Percentiles rank a stretch among this genome's conserved stretches.
Evolutionary conservation across 2,113 vertebrate species (phyloP).

Genomic region (Hiodon tergisus): DNA sequence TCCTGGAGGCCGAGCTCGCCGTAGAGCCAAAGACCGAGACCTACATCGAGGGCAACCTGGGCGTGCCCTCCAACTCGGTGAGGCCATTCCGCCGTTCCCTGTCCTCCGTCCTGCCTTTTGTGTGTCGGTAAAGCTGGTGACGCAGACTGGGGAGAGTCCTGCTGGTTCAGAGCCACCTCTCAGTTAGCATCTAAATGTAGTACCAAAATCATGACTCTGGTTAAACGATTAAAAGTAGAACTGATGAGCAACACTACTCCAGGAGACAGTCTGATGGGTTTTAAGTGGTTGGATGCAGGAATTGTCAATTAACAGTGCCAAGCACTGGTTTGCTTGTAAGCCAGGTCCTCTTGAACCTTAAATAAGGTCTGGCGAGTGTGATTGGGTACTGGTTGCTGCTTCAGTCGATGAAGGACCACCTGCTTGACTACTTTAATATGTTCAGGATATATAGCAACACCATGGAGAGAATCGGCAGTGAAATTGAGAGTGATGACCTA

Average conservation of each 20-base stretch:
- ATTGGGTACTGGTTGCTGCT: too few species aligned
- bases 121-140: not conserved
- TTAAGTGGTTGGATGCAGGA: not conserved
- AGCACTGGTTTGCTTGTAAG: not conserved
- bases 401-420: not conserved
- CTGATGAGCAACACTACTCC: too few species aligned
- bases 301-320: not conserved
- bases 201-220: too few species aligned
- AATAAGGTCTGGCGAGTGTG: not conserved
- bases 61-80: slow-evolving; percentile 86
- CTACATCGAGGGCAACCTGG: slow-evolving; percentile 87
- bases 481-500: not conserved
- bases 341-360: not conserved
- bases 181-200: too few species aligned
- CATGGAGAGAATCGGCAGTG: not conserved
- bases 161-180: too few species aligned
- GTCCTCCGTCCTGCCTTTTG: not conserved
- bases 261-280: too few species aligned
- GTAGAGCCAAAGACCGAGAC: slow-evolving; percentile 98
- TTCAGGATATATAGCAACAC: not conserved
- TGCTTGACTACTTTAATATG: not conserved
- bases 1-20: slow-evolving; percentile 89
- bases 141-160: not conserved
- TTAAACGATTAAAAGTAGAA: too few species aligned
- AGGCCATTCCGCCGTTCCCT: slow-evolving; percentile 43